These are phyloP conservation scores for Labeo rohita DNA, from an alignment of 2,113 vertebrate genomes.

Conservation along the genomic window DNA sequence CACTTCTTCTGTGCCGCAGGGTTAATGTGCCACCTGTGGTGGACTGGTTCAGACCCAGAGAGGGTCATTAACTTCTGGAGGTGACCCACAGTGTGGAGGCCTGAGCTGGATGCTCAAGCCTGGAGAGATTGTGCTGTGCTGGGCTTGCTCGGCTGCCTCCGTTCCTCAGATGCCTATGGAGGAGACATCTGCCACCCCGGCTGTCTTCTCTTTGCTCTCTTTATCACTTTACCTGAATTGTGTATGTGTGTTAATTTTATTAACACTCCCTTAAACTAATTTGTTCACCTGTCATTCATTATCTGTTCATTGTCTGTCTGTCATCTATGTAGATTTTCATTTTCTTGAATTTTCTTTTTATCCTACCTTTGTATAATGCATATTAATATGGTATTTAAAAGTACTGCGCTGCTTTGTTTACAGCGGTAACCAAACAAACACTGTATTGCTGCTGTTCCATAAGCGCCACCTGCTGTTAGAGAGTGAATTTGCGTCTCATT, in stretches of 20 bases:
- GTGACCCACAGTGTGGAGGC: constrained; percentile 51
- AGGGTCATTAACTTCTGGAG: constrained; percentile 61
- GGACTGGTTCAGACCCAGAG: constrained; percentile 45
- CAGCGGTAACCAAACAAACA: too few species aligned
- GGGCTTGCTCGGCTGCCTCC: constrained; percentile 48
- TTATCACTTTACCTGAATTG: constrained; percentile 42
- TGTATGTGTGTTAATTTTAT: not conserved
- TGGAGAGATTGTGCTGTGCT: constrained; percentile 32
- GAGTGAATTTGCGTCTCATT: too few species aligned
- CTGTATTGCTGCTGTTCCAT: too few species aligned
- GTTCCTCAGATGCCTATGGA: constrained; percentile 52
- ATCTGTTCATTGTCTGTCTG: not conserved
- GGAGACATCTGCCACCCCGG: constrained; percentile 55
- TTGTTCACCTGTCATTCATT: not conserved
- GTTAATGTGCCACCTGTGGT: constrained; percentile 51
- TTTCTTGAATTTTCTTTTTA: too few species aligned
- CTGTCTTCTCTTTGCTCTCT: constrained; percentile 40
- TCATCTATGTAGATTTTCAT: too few species aligned
- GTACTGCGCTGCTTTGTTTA: too few species aligned
- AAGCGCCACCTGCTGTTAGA: too few species aligned
- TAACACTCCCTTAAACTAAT: not conserved
- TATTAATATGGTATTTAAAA: too few species aligned
- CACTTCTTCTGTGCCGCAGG: constrained; percentile 27
- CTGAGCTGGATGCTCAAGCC: constrained; percentile 42
- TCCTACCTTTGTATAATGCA: too few species aligned